Evolutionary conservation across 1,140 invertebrate genomes (phyloP).

Genomic region (Eumaeus atala): DNA sequence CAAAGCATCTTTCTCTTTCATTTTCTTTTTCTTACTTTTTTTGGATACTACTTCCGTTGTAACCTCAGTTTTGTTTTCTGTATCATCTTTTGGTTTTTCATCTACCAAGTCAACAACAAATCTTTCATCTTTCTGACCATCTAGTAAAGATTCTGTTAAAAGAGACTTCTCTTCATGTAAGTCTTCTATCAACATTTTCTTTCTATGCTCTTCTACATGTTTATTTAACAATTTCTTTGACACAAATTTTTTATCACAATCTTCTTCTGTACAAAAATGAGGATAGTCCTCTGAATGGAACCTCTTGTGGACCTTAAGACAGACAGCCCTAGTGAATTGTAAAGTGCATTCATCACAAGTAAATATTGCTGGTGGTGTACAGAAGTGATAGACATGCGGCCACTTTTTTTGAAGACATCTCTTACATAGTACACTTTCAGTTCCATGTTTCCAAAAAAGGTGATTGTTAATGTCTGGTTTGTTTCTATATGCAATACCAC

Average conservation of each 20-base stretch:
- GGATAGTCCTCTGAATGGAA: slow-evolving; percentile 82
- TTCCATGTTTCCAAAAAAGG: slow-evolving; percentile 93
- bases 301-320: slow-evolving; percentile 87
- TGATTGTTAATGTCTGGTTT: slow-evolving; percentile 91
- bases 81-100: slow-evolving; percentile 48
- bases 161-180: slow-evolving; percentile 53
- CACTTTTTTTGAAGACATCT: slow-evolving; percentile 90
- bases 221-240: slow-evolving; percentile 85
- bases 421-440: slow-evolving; percentile 88
- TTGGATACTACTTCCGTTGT: slow-evolving; percentile 46
- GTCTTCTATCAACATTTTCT: slow-evolving; percentile 42
- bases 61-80: slow-evolving; percentile 42
- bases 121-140: slow-evolving; percentile 40
- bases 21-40: slow-evolving; percentile 77
- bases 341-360: slow-evolving; percentile 86
- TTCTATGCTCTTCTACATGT: slow-evolving; percentile 76
- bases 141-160: slow-evolving; percentile 31
- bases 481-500: slow-evolving; percentile 88
- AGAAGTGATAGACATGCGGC: slow-evolving; percentile 93
- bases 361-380: slow-evolving; percentile 84
- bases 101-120: slow-evolving; percentile 52
- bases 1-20: slow-evolving; percentile 77
- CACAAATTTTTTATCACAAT: slow-evolving; percentile 84
- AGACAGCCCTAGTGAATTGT: slow-evolving; percentile 83
- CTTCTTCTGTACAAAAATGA: slow-evolving; percentile 80